These are phyloP conservation scores for Maconellicoccus hirsutus DNA, from an alignment of 1,140 invertebrate genomes.

Conservation along the genomic window DNA sequence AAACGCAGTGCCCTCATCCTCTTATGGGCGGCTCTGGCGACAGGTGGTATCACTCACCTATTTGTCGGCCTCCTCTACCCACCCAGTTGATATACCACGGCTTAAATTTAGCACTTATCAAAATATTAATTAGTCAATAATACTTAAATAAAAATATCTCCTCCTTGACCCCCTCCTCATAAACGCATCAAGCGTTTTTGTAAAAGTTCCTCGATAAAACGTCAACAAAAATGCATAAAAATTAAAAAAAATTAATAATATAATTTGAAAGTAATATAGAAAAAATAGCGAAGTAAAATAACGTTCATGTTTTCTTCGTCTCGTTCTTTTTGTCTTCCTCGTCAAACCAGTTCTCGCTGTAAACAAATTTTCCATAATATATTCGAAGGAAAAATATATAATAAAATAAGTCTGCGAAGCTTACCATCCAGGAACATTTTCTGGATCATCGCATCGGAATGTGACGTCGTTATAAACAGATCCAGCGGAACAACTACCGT, in stretches of 20 bases:
- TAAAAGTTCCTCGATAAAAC: no score
- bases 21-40: no score
- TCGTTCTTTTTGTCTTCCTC: conserved; percentile 35
- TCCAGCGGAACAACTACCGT: conserved; percentile 58
- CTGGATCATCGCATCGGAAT: conserved; percentile 67
- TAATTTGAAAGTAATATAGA: conserved; percentile 18
- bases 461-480: conserved; percentile 70
- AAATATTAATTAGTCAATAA: no score
- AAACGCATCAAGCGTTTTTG: no score
- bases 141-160: no score
- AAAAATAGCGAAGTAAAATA: conserved; percentile 21
- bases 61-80: no score
- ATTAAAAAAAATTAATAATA: neutral
- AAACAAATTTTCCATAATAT: conserved; percentile 34
- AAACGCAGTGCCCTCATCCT: no score
- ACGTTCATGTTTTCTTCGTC: conserved; percentile 20
- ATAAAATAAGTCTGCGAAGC: conserved; percentile 27
- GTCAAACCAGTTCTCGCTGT: conserved; percentile 56
- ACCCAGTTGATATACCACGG: no score
- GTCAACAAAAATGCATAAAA: neutral
- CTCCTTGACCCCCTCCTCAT: no score
- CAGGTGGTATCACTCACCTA: no score
- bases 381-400: neutral
- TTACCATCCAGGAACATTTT: conserved; percentile 71
- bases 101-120: no score